Evolutionary conservation across 2,113 vertebrate genomes (phyloP).

Genomic region (Notarius quadriscutis): DNA sequence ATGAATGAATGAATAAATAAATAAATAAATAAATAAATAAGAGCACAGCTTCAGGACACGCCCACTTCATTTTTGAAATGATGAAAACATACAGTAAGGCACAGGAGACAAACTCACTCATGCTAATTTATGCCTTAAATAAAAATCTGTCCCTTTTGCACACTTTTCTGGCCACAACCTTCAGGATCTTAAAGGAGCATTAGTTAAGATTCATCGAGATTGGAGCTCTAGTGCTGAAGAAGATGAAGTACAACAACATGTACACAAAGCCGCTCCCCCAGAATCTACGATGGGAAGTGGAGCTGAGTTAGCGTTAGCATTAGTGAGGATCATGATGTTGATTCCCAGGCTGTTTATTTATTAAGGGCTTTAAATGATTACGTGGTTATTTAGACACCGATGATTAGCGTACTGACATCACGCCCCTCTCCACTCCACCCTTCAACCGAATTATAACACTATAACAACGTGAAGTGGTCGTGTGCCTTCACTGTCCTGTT

Average conservation of each 20-base stretch:
- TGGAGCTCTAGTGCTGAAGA: not conserved
- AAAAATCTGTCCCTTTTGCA: not conserved
- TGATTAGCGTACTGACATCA: not conserved
- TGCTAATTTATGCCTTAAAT: not conserved
- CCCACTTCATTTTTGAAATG: not conserved
- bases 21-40: not conserved
- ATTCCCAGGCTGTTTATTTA: not conserved
- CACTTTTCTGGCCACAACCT: not conserved
- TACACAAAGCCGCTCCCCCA: not conserved
- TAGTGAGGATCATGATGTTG: not conserved
- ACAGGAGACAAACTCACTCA: not conserved
- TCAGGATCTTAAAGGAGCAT: not conserved
- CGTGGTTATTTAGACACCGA: not conserved
- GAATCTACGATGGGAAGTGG: not conserved
- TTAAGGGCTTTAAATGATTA: not conserved
- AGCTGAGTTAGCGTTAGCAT: not conserved
- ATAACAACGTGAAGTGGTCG: not conserved
- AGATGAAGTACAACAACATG: not conserved
- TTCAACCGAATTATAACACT: not conserved
- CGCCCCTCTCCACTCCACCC: not conserved
- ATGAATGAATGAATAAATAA: too few relatives aligned
- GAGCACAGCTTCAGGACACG: not conserved
- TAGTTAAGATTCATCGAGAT: not conserved
- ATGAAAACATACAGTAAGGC: not conserved
- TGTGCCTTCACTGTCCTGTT: too few relatives aligned